Base-by-base conservation (phyloP, 2,888 invertebrate genomes). In the Eupsilia transversa region DNA sequence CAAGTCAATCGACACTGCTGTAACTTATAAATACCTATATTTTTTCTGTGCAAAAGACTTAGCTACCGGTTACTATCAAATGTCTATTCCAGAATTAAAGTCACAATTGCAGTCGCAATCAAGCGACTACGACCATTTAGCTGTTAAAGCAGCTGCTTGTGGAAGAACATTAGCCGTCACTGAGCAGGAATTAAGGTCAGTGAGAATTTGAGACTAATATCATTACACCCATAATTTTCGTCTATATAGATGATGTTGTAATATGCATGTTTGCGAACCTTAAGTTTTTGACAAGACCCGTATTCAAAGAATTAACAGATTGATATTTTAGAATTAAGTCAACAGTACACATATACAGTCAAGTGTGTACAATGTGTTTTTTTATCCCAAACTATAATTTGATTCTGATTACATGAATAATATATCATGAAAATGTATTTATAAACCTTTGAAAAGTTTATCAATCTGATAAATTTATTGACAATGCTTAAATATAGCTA, bases 101-200 rank as follows among this genome's bases (percentile, higher is more conserved):
- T 91, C 93, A 23, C 93, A 94, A 87, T 87, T 96, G 49, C 93
- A 94, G 77, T 89, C 92, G 2, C 94, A 94, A 80, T 90, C 91
- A 14, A 89, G 89, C 63, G 95, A 96, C 71, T 94, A 90, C 74
- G 94, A 96, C 43, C 90, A 89, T 23, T 84, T 96, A 60, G 90
- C 93, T 2, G 89, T 89, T 0, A 94, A 94, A 82, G 91, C 95
- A 10, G 95, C 95, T 1, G 94, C 94, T 0, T 94, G 95, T 63
- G 96, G 95, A 3, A 89, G 96, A 20, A 96, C 96, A 0, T 80
- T 96, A 1, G 95, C 93, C 0, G 95, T 96, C 57, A 96, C 96
- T 1, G 96, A 96, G 77, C 94, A 96, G 72, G 96, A 96, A 82
- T 79, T 96, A 17, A 96, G 95, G 96, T 96, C 61, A 91, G 91